phyloP scores from a whole-genome alignment of 2,888 invertebrate genomes.

The Lymantria dispar region DNA sequence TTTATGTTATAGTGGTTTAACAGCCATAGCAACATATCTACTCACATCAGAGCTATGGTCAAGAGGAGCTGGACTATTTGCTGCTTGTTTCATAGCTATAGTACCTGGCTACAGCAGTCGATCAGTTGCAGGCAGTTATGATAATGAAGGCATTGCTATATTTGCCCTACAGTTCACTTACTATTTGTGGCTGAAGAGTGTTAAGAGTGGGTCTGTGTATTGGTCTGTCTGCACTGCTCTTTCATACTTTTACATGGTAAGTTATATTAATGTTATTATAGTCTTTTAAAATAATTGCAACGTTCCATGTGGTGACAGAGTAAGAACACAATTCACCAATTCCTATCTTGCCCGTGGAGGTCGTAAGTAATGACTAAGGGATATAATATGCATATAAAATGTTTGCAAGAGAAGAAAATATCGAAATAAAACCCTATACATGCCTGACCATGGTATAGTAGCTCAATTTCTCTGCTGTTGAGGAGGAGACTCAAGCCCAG shows the following conservation, averaged over 20 bases:
- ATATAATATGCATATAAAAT: too few relatives aligned
- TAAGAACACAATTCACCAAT: too few relatives aligned
- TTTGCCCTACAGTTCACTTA: constrained; percentile 99
- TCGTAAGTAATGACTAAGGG: too few relatives aligned
- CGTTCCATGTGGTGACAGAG: too few relatives aligned
- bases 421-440: too few relatives aligned
- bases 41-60: constrained; percentile 99
- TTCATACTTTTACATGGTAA: constrained; percentile 99
- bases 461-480: too few relatives aligned
- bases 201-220: constrained; percentile 98
- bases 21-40: constrained; percentile 98
- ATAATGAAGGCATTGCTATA: constrained; percentile 99
- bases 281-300: too few relatives aligned
- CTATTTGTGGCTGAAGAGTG: constrained; percentile 98
- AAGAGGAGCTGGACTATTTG: constrained; percentile 97
- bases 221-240: constrained; percentile 97
- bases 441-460: too few relatives aligned
- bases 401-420: too few relatives aligned
- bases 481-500: too few relatives aligned
- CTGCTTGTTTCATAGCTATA: constrained; percentile 99
- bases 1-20: constrained; percentile 91
- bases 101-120: constrained; percentile 99
- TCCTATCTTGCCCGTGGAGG: too few relatives aligned
- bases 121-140: constrained; percentile 99
- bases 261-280: too few relatives aligned